Evolutionary conservation across 1,140 invertebrate genomes (phyloP), one percentile per base, ranked within the genome.

Genomic region (Potamilus streckersoni): DNA sequence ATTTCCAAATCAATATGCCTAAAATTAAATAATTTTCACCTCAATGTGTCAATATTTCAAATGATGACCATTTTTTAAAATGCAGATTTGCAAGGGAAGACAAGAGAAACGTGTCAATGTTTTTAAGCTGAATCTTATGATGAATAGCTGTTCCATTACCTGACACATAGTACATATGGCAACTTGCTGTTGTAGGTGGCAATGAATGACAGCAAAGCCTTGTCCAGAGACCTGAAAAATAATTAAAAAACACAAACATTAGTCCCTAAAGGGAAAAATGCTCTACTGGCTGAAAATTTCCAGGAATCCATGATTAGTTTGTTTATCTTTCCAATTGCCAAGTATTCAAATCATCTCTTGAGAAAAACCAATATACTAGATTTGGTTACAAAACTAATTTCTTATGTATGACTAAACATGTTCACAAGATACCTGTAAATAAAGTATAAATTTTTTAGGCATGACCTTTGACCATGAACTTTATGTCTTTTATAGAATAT

Each of bases 141-240:
- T 8, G 4, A 69, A 71, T 61, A 23, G 23, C 23, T 19, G 1
- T 62, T 31, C 15, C 14, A 74, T 75, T 74, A 85, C 85, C 81
- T 86, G 58, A 80, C 80, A 74, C 79, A 79, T 2, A 87, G 74
- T n/a, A 82, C 75, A 60, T 87, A 86, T 5, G 86, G 86, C 19
- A 87, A 71, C n/a, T 80, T 76, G 72, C 80, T 77, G 68, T 83
- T 85, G 71, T 85, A 85, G 23, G 69, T 75, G 6, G 81, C 72
- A 20, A 88, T 83, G 63, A 85, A 87, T 31, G 79, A 71, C 8
- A 88, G 59, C 8, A 85, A 56, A 57, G 83, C 79, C 67, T 87
- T 87, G 70, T 85, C 83, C 71, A 88, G 67, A 0, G 79, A 82
- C 63, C 85, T 88, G 79, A 38, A 60, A 68, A 60, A 68, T 20